phyloP scores from a whole-genome alignment of 2,888 invertebrate species.

The Microplitis manilae region DNA sequence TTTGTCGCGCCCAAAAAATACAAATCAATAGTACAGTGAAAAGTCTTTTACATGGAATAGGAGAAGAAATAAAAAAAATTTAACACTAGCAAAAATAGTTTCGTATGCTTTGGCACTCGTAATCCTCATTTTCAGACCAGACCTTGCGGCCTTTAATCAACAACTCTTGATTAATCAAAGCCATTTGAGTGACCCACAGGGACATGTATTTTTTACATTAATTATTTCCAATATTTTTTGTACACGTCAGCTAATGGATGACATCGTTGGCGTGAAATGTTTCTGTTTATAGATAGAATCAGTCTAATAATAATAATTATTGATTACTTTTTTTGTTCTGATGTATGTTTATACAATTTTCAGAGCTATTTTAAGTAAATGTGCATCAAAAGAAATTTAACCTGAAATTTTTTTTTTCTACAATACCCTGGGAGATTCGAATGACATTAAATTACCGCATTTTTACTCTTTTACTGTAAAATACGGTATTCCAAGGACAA shows the following conservation, averaged over 20 bases:
- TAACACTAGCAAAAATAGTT: neutral
- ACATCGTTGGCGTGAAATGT: neutral
- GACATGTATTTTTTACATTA: slow-evolving; percentile 30
- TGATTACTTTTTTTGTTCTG: neutral
- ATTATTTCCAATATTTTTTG: slow-evolving; percentile 9
- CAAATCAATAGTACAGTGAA: slow-evolving; percentile 11
- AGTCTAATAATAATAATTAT: neutral
- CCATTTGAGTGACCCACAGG: slow-evolving; percentile 48
- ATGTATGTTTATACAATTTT: too few relatives aligned
- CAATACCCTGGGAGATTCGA: too few relatives aligned
- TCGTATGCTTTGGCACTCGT: slow-evolving; percentile 22
- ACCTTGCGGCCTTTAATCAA: slow-evolving; percentile 51
- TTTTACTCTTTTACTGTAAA: too few relatives aligned
- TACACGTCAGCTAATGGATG: neutral
- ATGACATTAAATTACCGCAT: too few relatives aligned
- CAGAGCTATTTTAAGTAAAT: too few relatives aligned
- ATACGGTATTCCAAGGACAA: too few relatives aligned
- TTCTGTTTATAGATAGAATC: neutral
- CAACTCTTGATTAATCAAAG: slow-evolving; percentile 55
- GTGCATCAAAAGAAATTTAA: too few relatives aligned
- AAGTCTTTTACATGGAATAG: neutral
- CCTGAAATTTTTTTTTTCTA: too few relatives aligned
- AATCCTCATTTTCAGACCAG: slow-evolving; percentile 28
- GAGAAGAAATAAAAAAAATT: neutral
- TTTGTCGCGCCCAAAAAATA: slow-evolving; percentile 33